Conservation (phyloP, 1,140 invertebrate species). For the Galleria mellonella region DNA sequence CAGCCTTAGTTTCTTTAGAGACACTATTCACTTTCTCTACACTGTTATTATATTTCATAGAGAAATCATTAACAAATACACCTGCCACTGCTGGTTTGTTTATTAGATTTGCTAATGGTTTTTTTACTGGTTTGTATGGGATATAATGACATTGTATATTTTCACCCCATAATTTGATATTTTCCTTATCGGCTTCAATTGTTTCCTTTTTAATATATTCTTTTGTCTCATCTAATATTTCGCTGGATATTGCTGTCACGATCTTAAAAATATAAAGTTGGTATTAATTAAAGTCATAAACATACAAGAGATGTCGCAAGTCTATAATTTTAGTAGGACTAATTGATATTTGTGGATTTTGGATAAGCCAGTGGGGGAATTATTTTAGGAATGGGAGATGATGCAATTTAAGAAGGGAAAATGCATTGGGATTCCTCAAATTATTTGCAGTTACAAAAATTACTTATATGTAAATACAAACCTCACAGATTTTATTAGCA, state of each 20-base stretch:
- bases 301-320: too few relatives aligned
- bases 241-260: constrained; percentile 56
- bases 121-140: constrained; percentile 43
- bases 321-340: too few relatives aligned
- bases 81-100: constrained; percentile 56
- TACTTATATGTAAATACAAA: constrained; percentile 23
- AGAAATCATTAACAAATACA: constrained; percentile 61
- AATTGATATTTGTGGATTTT: too few relatives aligned
- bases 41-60: constrained; percentile 63
- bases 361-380: too few relatives aligned
- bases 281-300: too few relatives aligned
- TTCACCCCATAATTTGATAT: constrained; percentile 61
- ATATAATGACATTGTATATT: constrained; percentile 53
- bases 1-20: constrained; percentile 21
- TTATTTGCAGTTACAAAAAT: too few relatives aligned
- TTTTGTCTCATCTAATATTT: constrained; percentile 64
- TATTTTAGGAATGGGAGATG: too few relatives aligned
- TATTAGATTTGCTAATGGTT: constrained; percentile 50
- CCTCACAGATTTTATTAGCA: constrained; percentile 74
- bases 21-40: constrained; percentile 15
- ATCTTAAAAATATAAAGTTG: constrained; percentile 47
- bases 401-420: too few relatives aligned
- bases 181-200: constrained; percentile 46
- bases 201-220: constrained; percentile 54
- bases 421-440: too few relatives aligned